Evolutionary conservation across 2,113 vertebrate genomes (phyloP).

Genomic region (Odontesthes bonariensis): DNA sequence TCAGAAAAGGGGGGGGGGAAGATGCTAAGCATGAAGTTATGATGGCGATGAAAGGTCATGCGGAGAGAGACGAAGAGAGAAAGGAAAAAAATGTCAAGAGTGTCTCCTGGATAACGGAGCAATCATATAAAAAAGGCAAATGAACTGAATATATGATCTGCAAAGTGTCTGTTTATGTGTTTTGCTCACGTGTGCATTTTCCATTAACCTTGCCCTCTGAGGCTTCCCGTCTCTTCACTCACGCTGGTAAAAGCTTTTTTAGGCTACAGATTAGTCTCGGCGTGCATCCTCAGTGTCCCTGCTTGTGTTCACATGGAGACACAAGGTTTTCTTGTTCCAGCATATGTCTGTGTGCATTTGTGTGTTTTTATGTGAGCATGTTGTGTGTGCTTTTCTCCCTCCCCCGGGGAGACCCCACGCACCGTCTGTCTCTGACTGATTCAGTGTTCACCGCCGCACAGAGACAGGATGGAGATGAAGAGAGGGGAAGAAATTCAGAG

Average conservation of each 20-base stretch:
- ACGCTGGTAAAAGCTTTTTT: constrained; percentile 44
- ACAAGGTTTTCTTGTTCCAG: constrained; percentile 24
- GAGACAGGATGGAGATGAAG: constrained; percentile 22
- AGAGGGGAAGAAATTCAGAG: not conserved
- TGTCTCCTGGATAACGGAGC: not conserved
- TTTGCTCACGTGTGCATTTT: constrained; percentile 9
- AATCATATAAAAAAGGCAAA: not conserved
- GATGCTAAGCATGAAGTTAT: not conserved
- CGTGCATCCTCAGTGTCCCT: constrained; percentile 6
- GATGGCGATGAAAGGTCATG: constrained; percentile 28
- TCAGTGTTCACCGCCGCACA: constrained; percentile 49
- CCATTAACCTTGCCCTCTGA: constrained; percentile 23
- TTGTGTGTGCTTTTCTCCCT: constrained; percentile 40
- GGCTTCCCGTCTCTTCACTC: constrained; percentile 2
- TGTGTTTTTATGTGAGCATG: constrained; percentile 10
- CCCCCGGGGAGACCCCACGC: constrained; percentile 68
- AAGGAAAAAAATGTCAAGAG: not conserved
- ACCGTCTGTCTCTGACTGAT: constrained; percentile 67
- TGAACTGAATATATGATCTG: constrained; percentile 10
- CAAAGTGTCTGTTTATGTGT: not conserved
- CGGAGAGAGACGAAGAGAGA: constrained; percentile 1
- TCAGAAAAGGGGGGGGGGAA: not conserved
- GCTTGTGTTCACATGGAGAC: constrained; percentile 12
- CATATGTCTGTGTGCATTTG: constrained; percentile 47
- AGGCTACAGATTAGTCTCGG: constrained; percentile 47